Base-by-base conservation (phyloP, 2,888 invertebrate genomes). In the Formica aserva region DNA sequence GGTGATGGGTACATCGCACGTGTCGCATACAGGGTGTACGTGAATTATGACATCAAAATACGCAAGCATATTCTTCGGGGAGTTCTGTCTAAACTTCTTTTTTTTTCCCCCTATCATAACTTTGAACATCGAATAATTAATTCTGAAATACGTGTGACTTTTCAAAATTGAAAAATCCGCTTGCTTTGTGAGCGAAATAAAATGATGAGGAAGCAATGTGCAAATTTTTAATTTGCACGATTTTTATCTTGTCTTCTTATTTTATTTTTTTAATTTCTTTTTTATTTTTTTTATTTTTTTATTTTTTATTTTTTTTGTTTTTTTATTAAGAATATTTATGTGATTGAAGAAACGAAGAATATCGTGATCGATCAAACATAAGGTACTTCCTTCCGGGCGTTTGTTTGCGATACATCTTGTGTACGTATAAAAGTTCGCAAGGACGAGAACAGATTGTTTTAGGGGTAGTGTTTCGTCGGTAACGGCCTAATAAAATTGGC, bases 401-500 rank as follows among this genome's bases (percentile, higher is more conserved):
- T 72, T 38, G 55, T 38, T 74, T n/a, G 18, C 60, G n/a, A 8
- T 60, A 29, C n/a, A 41, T 38, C 32, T 45, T 57, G 32, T 45
- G 45, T 41, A 74, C 26, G 3, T 11, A 15, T 45, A 62, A 62
- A 75, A 29, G 75, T 5, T 74, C 9, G 38, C n/a, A 60, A 75
- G 63, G 32, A 52, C 18, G 52, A 22, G 18, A 48, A 15, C 3
- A 15, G 38, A 65, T 63, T 65, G 41, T 65, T 63, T 63, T 57
- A n/a, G 45, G 35, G 22, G 22, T 13, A 71, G 32, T 29, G 32
- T 69, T 69, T 69, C 55, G 32, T 32, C 18, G 48, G 38, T 82
- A 77, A 82, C 60, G 48, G 26, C 45, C 45, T 77, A 77, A 82
- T 82, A 77, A 82, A 77, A 77, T 82, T 48, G 82, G 22, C 45